Conservation (phyloP, 2,113 vertebrate genomes). For the Isurus oxyrinchus region DNA sequence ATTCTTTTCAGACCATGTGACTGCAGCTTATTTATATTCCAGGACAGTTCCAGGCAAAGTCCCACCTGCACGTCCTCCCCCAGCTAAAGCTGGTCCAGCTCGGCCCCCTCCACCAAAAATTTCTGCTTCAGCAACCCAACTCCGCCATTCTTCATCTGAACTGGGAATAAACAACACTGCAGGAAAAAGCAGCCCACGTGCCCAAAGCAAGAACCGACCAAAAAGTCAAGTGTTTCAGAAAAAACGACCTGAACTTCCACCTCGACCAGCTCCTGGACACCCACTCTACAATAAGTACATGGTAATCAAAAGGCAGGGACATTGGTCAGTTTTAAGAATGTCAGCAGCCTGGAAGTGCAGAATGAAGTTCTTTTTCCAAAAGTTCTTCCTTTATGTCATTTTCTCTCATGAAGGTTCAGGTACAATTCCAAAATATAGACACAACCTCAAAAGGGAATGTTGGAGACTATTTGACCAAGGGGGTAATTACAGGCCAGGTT, state of each 20-base stretch:
- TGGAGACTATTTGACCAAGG: background rate
- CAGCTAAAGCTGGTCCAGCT: slow-evolving; percentile 66
- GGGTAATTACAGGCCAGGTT: background rate
- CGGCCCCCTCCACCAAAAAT: slow-evolving; percentile 73
- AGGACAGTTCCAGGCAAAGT: slow-evolving; percentile 64
- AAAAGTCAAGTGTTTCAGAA: slow-evolving; percentile 59
- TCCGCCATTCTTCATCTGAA: slow-evolving; percentile 52
- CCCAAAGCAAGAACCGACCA: slow-evolving; percentile 58
- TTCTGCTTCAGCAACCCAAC: slow-evolving; percentile 49
- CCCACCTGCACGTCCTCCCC: slow-evolving; percentile 62
- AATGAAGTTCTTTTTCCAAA: background rate
- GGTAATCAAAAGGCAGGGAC: slow-evolving; percentile 54
- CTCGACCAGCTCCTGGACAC: slow-evolving; percentile 85
- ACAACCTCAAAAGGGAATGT: background rate
- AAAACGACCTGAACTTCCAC: slow-evolving; percentile 73
- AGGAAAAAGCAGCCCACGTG: background rate
- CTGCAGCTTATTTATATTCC: slow-evolving; percentile 41
- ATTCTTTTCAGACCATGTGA: background rate
- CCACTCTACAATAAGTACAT: slow-evolving; percentile 87
- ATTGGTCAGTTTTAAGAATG: background rate
- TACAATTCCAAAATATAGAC: background rate
- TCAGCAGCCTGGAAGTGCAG: background rate
- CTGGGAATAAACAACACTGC: slow-evolving; percentile 45
- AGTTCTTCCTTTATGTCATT: background rate
- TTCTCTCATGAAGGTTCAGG: background rate